These are phyloP conservation scores for Cliona cf. orientalis DNA, from an alignment of 37 sponge, comb jelly and placozoan genomes.

Conservation along the genomic window DNA sequence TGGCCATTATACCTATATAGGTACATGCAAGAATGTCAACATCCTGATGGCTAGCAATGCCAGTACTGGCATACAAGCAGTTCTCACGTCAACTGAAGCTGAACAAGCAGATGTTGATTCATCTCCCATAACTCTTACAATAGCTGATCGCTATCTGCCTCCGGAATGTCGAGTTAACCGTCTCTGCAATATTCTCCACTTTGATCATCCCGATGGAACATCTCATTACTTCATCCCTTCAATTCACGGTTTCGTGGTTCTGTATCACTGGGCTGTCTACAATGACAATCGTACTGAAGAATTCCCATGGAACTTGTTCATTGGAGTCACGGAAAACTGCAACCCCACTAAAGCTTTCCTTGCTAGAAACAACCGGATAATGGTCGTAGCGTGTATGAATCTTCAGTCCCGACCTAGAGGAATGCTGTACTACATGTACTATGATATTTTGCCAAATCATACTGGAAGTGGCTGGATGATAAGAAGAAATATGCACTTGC, in stretches of 20 bases:
- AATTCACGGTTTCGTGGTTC: background rate
- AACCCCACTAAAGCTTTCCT: background rate
- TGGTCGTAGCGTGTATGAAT: background rate
- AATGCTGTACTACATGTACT: background rate
- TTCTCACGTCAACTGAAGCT: too few species aligned
- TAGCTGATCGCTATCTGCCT: background rate
- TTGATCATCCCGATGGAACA: background rate
- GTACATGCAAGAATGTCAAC: too few species aligned
- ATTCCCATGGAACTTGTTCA: too few species aligned
- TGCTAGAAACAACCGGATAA: background rate
- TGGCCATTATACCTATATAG: too few species aligned
- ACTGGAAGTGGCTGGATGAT: background rate
- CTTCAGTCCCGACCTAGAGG: background rate
- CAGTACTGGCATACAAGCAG: too few species aligned
- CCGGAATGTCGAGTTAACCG: slow-evolving; percentile 4
- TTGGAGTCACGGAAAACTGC: background rate
- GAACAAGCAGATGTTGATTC: too few species aligned
- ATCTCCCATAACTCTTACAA: background rate
- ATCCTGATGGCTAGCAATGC: too few species aligned
- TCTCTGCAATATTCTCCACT: background rate
- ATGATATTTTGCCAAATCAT: background rate
- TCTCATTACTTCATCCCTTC: background rate
- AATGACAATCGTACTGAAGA: background rate
- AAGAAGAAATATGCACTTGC: background rate
- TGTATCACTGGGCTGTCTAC: background rate